Percentiles rank a stretch among this genome's conserved stretches.
phyloP scores from a whole-genome alignment of 1,140 invertebrate species.

The Caenorhabditis remanei region DNA sequence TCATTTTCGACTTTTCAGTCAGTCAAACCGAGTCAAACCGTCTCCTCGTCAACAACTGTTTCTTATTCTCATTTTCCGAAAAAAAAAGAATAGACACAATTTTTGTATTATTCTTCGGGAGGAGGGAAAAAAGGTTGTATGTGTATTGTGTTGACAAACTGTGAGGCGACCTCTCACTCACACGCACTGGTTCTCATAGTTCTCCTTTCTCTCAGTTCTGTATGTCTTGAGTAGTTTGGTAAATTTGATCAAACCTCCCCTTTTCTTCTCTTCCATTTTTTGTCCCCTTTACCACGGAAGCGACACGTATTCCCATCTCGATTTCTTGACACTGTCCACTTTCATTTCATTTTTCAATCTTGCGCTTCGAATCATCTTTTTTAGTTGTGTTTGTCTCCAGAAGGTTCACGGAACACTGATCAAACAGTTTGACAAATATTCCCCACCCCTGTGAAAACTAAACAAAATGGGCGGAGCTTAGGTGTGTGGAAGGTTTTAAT shows the following conservation, averaged over 20 bases:
- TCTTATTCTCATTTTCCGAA: conserved; percentile 43
- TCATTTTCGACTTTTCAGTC: conserved; percentile 51
- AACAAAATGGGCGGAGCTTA: not conserved
- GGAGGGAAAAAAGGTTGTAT: conserved; percentile 38
- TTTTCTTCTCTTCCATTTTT: conserved; percentile 18
- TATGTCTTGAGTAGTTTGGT: conserved; percentile 54
- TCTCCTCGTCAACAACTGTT: conserved; percentile 27
- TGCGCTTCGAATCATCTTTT: conserved; percentile 4
- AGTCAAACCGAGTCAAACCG: conserved; percentile 48
- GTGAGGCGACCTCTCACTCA: conserved; percentile 52
- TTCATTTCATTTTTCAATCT: conserved; percentile 18
- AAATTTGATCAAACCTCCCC: conserved; percentile 53
- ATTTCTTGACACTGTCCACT: conserved; percentile 8
- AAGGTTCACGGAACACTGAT: conserved; percentile 26
- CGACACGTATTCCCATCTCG: conserved; percentile 37
- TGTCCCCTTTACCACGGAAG: conserved; percentile 21
- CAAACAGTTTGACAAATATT: conserved; percentile 17
- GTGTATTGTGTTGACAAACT: conserved; percentile 54
- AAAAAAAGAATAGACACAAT: conserved; percentile 42
- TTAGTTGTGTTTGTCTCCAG: not conserved
- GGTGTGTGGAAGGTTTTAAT: not conserved
- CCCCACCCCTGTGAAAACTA: not conserved
- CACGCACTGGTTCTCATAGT: conserved; percentile 50
- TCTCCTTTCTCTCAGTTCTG: conserved; percentile 9
- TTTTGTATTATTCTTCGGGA: conserved; percentile 47